A percentile compares a stretch with the other conserved stretches of the same genome.
Conservation (phyloP, 1,140 invertebrate genomes). For the Neodiprion fabricii region DNA sequence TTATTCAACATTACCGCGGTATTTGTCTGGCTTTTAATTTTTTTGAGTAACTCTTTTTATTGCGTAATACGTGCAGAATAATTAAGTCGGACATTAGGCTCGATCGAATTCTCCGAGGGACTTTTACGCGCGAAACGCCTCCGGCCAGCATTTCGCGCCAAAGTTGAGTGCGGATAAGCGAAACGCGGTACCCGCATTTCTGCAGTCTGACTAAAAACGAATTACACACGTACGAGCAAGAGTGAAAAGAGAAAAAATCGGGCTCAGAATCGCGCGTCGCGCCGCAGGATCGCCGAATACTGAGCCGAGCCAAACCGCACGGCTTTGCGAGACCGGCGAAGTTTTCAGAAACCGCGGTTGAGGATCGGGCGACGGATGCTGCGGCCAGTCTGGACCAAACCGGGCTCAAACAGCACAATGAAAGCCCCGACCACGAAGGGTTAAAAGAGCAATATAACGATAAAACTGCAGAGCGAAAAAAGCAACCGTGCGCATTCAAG, state of each 20-base stretch:
- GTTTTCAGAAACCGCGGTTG: not conserved
- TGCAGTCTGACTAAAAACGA: not conserved
- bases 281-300: not conserved
- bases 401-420: not conserved
- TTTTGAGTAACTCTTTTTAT: too few species aligned
- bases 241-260: not conserved
- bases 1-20: too few species aligned
- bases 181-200: constrained; percentile 1
- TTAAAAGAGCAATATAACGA: constrained; percentile 36
- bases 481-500: constrained; percentile 19
- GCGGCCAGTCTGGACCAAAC: not conserved
- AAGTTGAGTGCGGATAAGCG: not conserved
- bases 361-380: not conserved
- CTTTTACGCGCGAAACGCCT: too few species aligned
- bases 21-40: too few species aligned
- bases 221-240: not conserved
- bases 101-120: too few species aligned
- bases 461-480: constrained; percentile 20
- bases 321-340: not conserved
- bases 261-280: not conserved
- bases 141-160: too few species aligned
- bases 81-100: too few species aligned
- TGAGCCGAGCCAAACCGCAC: not conserved
- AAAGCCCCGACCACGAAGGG: constrained; percentile 18
- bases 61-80: too few species aligned